Base-by-base conservation (phyloP, 2,888 invertebrate species). In the Buathra laborator region DNA sequence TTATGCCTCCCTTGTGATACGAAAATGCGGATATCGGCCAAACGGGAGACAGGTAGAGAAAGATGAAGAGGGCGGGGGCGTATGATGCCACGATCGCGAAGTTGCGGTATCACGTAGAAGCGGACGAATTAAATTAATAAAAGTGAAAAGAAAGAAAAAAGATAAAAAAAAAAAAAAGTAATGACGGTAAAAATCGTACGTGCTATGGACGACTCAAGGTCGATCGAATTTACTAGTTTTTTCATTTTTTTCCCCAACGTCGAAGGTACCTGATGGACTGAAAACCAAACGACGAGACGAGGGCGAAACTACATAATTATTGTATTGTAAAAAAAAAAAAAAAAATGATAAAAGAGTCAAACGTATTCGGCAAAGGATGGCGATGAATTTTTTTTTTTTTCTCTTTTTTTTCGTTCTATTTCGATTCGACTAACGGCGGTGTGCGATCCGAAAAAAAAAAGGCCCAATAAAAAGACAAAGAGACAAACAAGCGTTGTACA, bases 261-360 rank as follows among this genome's bases (percentile, higher is more conserved):
- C 92, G 91, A 92, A 92, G 90, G 92, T 92, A 92, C 92, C 92
- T 92, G 92, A 92, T 88, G 90, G 90, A 88, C 85, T 87, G 86
- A 87, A 89, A 91, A 91, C 89, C 90, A 90, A 90, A 89, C 87
- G 88, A 90, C 89, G 89, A 88, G 86, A 72, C 79, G 76, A 76
- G 75, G 68, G 74, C 56, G 76, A 76, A 80, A 85, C 83, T 80
- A 82, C 78, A 70, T 80, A 70, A 79, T 67, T 75, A 79, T 85
- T 79, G 79, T 85, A 75, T 85, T 85, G 51, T 78, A 85, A 81
- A 56, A 19, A 19, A 37, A 37, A 37, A 66, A 37, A 4, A 6
- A 6, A 37, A 37, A 37, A 19, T 19, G 19, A 9, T 10, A 19
- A 16, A 19, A 16, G 56, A 56, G 56, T 56, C 56, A 56, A 75